Percentiles rank a stretch among this genome's conserved stretches.
phyloP scores from a whole-genome alignment of 2,888 invertebrate genomes.

The Dorcus hopei region DNA sequence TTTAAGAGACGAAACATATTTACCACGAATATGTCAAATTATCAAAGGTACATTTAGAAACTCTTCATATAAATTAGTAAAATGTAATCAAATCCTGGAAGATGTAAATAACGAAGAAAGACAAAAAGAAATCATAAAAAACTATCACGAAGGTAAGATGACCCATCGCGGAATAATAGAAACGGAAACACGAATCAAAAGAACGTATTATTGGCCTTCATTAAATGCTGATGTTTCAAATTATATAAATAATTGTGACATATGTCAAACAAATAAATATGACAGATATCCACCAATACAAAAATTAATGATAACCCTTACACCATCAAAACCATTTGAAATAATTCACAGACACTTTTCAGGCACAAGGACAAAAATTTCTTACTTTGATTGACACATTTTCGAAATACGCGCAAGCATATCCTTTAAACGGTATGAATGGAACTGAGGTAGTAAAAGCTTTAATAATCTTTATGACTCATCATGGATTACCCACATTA shows the following conservation, averaged over 20 bases:
- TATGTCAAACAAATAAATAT: neutral
- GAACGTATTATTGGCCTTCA: neutral
- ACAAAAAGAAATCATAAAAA: conserved; percentile 1
- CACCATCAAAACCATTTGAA: conserved; percentile 10
- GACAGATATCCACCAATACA: neutral
- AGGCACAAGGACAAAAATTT: conserved; percentile 12
- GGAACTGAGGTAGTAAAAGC: neutral
- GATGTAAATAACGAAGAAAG: neutral
- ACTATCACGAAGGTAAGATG: neutral
- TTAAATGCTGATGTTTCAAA: neutral
- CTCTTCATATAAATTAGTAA: neutral
- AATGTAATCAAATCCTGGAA: neutral
- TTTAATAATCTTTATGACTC: neutral
- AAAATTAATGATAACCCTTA: neutral
- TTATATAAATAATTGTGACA: conserved; percentile 1
- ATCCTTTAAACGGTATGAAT: conserved; percentile 5
- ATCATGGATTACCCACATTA: neutral
- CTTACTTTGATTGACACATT: conserved; percentile 16
- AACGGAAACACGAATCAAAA: neutral
- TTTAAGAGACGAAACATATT: neutral
- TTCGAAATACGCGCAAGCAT: conserved; percentile 14
- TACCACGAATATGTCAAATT: neutral
- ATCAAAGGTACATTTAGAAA: neutral
- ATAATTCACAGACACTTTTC: conserved; percentile 11
- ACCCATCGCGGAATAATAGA: conserved; percentile 1